Evolutionary conservation across 2,888 invertebrate genomes (phyloP).

Genomic region (Tetanocera ferruginea): DNA sequence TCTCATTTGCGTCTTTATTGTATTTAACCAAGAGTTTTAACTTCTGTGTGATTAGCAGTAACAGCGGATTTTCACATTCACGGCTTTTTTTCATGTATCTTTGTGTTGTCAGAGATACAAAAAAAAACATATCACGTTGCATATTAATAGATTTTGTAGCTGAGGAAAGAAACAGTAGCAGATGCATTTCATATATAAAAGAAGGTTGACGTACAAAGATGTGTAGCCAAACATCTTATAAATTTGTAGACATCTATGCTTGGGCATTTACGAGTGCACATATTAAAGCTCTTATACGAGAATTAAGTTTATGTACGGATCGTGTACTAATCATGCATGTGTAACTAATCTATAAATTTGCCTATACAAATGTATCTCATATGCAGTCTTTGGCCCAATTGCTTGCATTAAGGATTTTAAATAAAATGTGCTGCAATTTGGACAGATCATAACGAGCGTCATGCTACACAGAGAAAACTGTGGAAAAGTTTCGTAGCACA

Average conservation of each 20-base stretch:
- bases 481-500: no score
- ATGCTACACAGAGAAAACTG: no score
- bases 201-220: not conserved
- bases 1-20: not conserved
- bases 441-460: no score
- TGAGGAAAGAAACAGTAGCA: not conserved
- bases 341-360: conserved; percentile 35
- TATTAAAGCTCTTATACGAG: not conserved
- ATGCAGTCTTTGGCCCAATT: conserved; percentile 14
- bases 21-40: conserved; percentile 14
- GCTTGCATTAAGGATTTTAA: no score
- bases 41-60: conserved; percentile 34
- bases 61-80: conserved; percentile 25
- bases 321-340: not conserved
- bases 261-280: not conserved
- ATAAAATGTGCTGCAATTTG: no score
- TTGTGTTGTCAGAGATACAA: not conserved
- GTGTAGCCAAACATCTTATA: not conserved
- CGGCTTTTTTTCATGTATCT: not conserved
- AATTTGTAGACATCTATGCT: not conserved
- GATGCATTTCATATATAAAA: no score
- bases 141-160: not conserved
- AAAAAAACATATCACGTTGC: not conserved
- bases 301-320: not conserved
- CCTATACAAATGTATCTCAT: conserved; percentile 27